Evolutionary conservation across 1,140 invertebrate species (phyloP).

Genomic region (Diabrotica undecimpunctata): DNA sequence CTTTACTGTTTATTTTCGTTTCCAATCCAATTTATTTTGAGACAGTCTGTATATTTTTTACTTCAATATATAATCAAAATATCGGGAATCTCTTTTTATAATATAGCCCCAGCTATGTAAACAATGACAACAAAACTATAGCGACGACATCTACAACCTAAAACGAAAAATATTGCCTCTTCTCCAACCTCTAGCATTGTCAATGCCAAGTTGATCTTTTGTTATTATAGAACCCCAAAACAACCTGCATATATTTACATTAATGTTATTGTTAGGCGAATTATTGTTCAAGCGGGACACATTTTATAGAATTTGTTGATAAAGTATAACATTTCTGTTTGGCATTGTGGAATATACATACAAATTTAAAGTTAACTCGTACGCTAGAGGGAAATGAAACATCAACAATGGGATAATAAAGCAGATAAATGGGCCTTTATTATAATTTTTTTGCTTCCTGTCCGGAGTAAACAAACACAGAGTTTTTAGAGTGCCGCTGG

Average conservation of each 20-base stretch:
- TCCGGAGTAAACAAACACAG: neutral
- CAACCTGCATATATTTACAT: neutral
- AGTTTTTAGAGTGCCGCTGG: neutral
- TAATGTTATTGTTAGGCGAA: neutral
- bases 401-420: constrained; percentile 3
- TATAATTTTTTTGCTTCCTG: neutral
- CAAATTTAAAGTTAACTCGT: neutral
- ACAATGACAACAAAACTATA: too few relatives aligned
- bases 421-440: neutral
- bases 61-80: too few relatives aligned
- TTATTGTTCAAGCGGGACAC: neutral
- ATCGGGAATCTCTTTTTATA: too few relatives aligned
- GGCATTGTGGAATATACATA: neutral
- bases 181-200: neutral
- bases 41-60: too few relatives aligned
- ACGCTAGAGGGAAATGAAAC: neutral
- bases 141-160: too few relatives aligned
- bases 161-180: too few relatives aligned
- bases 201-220: neutral
- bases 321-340: neutral
- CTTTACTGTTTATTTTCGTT: too few relatives aligned
- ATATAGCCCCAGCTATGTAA: too few relatives aligned
- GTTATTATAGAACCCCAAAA: neutral
- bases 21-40: too few relatives aligned
- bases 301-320: neutral